Conservation (phyloP, 2,113 vertebrate species). For the Rousettus leschenaultii region DNA sequence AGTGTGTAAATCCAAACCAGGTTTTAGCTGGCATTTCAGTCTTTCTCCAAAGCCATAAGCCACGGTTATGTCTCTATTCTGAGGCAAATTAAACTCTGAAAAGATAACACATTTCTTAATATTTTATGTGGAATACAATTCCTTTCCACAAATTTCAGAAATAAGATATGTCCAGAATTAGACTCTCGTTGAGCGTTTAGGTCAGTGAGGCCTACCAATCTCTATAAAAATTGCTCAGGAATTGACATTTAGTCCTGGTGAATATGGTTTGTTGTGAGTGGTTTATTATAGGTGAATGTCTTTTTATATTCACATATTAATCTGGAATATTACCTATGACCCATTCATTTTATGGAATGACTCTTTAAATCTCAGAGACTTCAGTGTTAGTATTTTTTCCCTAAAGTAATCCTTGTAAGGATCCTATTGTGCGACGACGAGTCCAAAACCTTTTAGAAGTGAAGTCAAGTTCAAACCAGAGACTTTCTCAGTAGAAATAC, state of each 20-base stretch:
- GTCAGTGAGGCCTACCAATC: background rate
- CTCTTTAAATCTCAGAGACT: conserved; percentile 51
- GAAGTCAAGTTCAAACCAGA: background rate
- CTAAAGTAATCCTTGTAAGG: background rate
- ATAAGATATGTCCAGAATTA: background rate
- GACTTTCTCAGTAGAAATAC: background rate
- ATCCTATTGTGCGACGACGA: background rate
- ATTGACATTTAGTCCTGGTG: background rate
- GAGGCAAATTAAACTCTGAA: background rate
- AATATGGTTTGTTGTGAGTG: background rate
- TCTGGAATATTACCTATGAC: conserved; percentile 64
- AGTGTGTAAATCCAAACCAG: background rate
- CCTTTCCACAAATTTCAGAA: conserved; percentile 35
- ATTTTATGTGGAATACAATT: conserved; percentile 29
- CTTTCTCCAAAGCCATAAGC: background rate
- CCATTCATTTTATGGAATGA: conserved; percentile 44
- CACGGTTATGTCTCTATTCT: background rate
- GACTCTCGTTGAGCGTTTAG: background rate
- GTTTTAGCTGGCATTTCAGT: background rate
- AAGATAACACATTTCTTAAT: background rate
- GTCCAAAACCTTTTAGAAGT: background rate
- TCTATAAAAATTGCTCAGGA: background rate
- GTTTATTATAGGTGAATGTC: conserved; percentile 21
- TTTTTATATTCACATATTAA: conserved; percentile 54
- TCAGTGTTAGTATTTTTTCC: background rate